Evolutionary conservation across 2,113 vertebrate genomes (phyloP).

Genomic region (Pomatostomus ruficeps): DNA sequence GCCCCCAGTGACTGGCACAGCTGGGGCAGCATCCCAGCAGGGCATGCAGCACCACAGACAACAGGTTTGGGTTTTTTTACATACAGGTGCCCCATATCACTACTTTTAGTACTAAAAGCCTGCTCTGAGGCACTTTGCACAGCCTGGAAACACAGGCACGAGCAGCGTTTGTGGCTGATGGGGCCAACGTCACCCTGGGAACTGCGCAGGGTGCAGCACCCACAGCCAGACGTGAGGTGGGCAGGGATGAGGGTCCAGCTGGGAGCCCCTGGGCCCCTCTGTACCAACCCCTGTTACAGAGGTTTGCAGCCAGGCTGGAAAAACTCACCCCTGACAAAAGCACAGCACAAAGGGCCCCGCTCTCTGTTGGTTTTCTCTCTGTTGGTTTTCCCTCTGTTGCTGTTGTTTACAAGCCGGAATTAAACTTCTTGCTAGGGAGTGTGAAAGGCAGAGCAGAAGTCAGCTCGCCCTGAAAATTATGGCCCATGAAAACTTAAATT

Average conservation of each 20-base stretch:
- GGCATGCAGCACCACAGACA: not conserved
- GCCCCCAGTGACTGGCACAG: rapidly evolving
- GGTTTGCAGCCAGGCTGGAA: slow-evolving; percentile 27
- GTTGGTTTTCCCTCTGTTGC: not conserved
- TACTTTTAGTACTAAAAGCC: not conserved
- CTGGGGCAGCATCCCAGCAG: not conserved
- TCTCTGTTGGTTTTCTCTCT: not conserved
- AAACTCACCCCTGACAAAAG: slow-evolving; percentile 6
- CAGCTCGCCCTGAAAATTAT: not conserved
- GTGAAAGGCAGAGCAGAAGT: not conserved
- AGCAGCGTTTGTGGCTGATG: slow-evolving; percentile 64
- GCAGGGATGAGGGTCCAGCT: slow-evolving; percentile 64
- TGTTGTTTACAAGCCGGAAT: not conserved
- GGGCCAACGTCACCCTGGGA: slow-evolving; percentile 76
- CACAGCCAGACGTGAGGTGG: slow-evolving; percentile 70
- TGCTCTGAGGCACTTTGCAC: not conserved
- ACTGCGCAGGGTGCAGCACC: slow-evolving; percentile 71
- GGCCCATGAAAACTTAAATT: not conserved
- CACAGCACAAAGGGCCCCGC: rapidly evolving
- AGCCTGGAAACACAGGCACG: slow-evolving; percentile 8
- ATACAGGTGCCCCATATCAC: not conserved
- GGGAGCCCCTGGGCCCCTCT: not conserved
- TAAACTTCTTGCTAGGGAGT: not conserved
- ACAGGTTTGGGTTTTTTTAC: rapidly evolving
- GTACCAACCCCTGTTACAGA: not conserved